A percentile compares a stretch with the other conserved stretches of the same genome.
Conservation (phyloP, 2,888 invertebrate species). For the Tenthredo mesomela region DNA sequence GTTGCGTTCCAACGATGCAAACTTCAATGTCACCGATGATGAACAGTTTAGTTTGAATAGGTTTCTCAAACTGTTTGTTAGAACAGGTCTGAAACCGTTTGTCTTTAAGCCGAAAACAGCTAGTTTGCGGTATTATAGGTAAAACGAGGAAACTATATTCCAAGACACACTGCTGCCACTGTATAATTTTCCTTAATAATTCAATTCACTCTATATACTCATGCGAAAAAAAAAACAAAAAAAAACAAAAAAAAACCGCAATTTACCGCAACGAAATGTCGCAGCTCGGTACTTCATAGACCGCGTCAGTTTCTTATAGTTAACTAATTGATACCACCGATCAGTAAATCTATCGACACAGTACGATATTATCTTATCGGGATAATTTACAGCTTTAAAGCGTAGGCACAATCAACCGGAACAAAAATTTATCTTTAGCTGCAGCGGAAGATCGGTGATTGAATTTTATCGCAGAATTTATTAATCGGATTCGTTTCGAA, state of each 20-base stretch:
- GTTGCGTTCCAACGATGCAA: too few relatives aligned
- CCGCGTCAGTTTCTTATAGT: not conserved
- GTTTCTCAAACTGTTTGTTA: slow-evolving; percentile 10
- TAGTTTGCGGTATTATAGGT: not conserved
- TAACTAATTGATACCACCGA: not conserved
- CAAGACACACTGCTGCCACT: not conserved
- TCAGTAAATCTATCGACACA: not conserved
- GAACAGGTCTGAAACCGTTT: not conserved
- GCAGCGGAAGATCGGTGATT: not conserved
- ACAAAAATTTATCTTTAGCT: not conserved
- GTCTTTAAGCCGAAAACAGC: not conserved
- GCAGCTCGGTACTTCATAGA: not conserved
- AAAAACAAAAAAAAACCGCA: too few relatives aligned
- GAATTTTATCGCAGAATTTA: not conserved
- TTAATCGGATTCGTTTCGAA: not conserved
- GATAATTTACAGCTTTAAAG: not conserved
- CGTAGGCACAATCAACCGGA: not conserved
- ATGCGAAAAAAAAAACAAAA: too few relatives aligned
- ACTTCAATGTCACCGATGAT: too few relatives aligned
- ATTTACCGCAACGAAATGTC: not conserved
- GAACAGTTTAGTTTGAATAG: slow-evolving; percentile 31
- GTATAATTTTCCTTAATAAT: too few relatives aligned
- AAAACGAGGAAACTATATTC: not conserved
- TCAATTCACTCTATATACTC: not conserved
- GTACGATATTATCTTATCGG: not conserved